A percentile compares a stretch with the other conserved stretches of the same genome.
Evolutionary conservation across 1,140 invertebrate genomes (phyloP).

Genomic region (Drosophila varians): DNA sequence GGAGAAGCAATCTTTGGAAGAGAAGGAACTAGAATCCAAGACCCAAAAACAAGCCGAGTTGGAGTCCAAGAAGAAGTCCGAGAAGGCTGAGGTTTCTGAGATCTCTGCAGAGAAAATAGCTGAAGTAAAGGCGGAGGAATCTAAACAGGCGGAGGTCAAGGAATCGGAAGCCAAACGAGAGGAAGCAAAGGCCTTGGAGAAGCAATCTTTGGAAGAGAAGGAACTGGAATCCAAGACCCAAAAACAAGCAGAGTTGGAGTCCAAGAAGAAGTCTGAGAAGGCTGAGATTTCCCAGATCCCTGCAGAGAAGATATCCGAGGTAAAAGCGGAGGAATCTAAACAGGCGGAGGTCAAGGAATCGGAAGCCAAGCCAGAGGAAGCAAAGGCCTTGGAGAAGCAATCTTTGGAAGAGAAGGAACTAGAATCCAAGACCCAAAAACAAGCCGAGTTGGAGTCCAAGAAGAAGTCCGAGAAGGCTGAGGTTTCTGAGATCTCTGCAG

Average conservation of each 20-base stretch:
- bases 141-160: neutral
- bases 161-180: slow-evolving; percentile 25
- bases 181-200: slow-evolving; percentile 35
- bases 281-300: slow-evolving; percentile 38
- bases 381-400: slow-evolving; percentile 40
- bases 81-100: slow-evolving; percentile 48
- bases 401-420: slow-evolving; percentile 26
- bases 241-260: slow-evolving; percentile 17
- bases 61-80: slow-evolving; percentile 37
- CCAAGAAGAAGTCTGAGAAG: slow-evolving; percentile 15
- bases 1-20: slow-evolving; percentile 26
- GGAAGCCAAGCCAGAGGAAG: slow-evolving; percentile 37
- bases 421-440: slow-evolving; percentile 24
- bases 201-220: slow-evolving; percentile 31
- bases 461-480: slow-evolving; percentile 33
- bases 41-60: neutral
- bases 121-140: slow-evolving; percentile 5
- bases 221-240: slow-evolving; percentile 15
- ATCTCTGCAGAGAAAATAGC: slow-evolving; percentile 19
- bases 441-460: slow-evolving; percentile 8
- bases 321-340: slow-evolving; percentile 8
- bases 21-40: slow-evolving; percentile 2
- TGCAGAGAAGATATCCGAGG: slow-evolving; percentile 21
- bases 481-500: slow-evolving; percentile 23
- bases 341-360: slow-evolving; percentile 9